phyloP scores from a whole-genome alignment of 2,113 vertebrate genomes.

The Telmatochromis bifrenatus region DNA sequence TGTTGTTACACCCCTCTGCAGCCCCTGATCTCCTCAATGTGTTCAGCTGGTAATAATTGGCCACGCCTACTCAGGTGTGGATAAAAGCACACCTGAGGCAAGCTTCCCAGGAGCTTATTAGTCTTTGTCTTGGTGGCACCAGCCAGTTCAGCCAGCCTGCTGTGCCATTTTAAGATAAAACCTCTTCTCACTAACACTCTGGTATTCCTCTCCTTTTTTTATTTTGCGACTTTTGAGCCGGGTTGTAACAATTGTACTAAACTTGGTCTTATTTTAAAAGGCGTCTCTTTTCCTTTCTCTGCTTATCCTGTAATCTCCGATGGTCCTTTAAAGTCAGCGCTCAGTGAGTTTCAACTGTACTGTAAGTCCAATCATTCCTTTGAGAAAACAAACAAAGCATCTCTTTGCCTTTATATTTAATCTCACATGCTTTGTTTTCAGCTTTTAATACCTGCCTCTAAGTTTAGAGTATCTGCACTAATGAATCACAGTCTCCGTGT shows the following conservation, averaged over 20 bases:
- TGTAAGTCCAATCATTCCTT: neutral
- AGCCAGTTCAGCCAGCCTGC: neutral
- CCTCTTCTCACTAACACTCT: neutral
- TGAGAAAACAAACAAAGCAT: neutral
- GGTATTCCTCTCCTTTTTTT: neutral
- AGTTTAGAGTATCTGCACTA: neutral
- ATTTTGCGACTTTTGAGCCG: accelerated
- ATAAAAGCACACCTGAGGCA: neutral
- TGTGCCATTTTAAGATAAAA: neutral
- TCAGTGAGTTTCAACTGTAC: accelerated
- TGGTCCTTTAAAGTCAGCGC: neutral
- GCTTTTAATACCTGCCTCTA: neutral
- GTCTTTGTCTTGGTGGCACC: accelerated
- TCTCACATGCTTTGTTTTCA: neutral
- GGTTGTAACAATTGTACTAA: accelerated
- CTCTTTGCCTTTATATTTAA: accelerated
- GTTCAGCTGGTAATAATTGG: accelerated
- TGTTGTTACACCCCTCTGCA: accelerated
- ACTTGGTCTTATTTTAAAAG: accelerated
- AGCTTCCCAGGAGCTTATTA: accelerated
- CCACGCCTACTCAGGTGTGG: neutral
- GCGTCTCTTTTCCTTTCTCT: neutral
- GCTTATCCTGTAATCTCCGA: neutral
- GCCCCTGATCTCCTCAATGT: neutral
- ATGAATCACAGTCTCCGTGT: neutral